Evolutionary conservation across 2,888 invertebrate species (phyloP).

Genomic region (Apodemia mormo): DNA sequence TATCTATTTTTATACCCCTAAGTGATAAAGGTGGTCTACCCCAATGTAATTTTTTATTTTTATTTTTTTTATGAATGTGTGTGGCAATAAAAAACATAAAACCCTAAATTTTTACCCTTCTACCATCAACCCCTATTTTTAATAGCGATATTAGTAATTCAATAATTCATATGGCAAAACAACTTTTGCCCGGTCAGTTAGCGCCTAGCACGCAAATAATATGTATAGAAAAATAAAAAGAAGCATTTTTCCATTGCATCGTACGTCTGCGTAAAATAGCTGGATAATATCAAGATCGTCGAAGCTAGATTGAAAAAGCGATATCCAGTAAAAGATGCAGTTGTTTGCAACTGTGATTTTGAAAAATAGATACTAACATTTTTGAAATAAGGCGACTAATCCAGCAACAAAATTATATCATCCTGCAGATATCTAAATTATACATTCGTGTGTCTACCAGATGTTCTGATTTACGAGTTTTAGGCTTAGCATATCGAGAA

Average conservation of each 20-base stretch:
- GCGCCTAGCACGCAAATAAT: too few species aligned
- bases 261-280: constrained; percentile 69
- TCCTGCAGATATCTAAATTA: neutral
- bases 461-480: constrained; percentile 77
- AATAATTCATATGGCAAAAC: too few species aligned
- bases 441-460: constrained; percentile 52
- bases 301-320: constrained; percentile 52
- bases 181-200: too few species aligned
- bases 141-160: too few species aligned
- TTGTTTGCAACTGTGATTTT: neutral
- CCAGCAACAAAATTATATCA: neutral
- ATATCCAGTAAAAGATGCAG: constrained; percentile 51
- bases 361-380: neutral
- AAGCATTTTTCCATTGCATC: constrained; percentile 17
- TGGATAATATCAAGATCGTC: constrained; percentile 55
- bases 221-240: constrained; percentile 7
- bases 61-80: too few species aligned
- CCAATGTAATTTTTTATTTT: too few species aligned
- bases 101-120: too few species aligned
- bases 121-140: too few species aligned
- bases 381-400: neutral
- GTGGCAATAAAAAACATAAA: too few species aligned
- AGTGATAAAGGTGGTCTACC: too few species aligned
- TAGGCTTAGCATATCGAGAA: constrained; percentile 66
- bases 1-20: too few species aligned